A percentile compares a stretch with the other conserved stretches of the same genome.
phyloP scores from a whole-genome alignment of 2,888 invertebrate species.

The Apantesis nais region DNA sequence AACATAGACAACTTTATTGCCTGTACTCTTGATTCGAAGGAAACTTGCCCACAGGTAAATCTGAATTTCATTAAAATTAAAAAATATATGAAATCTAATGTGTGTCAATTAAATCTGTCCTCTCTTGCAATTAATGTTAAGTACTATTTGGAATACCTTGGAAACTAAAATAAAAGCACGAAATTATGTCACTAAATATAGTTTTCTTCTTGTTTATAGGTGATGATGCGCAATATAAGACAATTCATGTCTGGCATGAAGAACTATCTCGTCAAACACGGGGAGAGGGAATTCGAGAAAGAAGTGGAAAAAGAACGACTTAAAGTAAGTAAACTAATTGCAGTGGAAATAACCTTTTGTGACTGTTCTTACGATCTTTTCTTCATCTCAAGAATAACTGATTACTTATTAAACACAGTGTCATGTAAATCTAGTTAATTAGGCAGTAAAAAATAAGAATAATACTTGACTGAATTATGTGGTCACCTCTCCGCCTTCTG shows the following conservation, averaged over 20 bases:
- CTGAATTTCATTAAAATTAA: neutral
- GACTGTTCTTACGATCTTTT: neutral
- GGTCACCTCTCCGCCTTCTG: no score
- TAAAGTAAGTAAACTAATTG: conserved; percentile 81
- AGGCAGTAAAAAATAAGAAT: neutral
- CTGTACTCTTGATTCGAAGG: conserved; percentile 95
- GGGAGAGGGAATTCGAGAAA: conserved; percentile 96
- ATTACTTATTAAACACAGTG: neutral
- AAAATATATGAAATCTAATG: neutral
- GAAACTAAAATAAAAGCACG: neutral
- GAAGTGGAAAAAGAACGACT: conserved; percentile 94
- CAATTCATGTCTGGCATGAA: conserved; percentile 99
- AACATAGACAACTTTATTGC: conserved; percentile 97
- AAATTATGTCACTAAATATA: neutral
- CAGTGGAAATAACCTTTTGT: neutral
- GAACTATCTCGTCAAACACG: conserved; percentile 98
- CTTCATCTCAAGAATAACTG: neutral
- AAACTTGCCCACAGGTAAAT: conserved; percentile 91
- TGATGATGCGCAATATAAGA: conserved; percentile 95
- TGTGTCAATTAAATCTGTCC: no score
- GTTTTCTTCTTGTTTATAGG: conserved; percentile 61
- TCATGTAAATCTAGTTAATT: neutral
- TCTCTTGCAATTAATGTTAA: neutral
- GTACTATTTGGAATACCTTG: no score
- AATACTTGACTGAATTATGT: neutral